A percentile compares a stretch with the other conserved stretches of the same genome.
phyloP scores from a whole-genome alignment of 2,888 invertebrate genomes.

The Protodeltote pygarga region DNA sequence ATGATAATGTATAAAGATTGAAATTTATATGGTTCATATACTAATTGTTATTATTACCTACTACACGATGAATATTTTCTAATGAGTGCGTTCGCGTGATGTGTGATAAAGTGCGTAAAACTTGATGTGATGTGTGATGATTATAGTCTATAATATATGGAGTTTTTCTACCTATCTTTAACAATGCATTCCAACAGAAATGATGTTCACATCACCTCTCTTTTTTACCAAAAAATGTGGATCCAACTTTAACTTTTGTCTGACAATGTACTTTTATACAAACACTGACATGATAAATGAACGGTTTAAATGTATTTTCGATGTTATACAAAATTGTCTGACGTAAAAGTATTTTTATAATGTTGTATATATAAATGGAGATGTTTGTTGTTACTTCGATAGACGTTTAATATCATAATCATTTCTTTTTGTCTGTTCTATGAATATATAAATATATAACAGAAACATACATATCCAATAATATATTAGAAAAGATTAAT shows the following conservation, averaged over 20 bases:
- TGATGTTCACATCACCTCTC: slow-evolving; percentile 24
- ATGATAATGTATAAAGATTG: slow-evolving; percentile 35
- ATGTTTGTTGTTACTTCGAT: slow-evolving; percentile 57
- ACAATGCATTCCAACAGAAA: slow-evolving; percentile 29
- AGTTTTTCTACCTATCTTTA: slow-evolving; percentile 28
- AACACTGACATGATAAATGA: slow-evolving; percentile 49
- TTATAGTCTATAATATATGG: slow-evolving; percentile 10
- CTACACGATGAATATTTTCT: slow-evolving; percentile 38
- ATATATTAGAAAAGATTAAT: too few species aligned
- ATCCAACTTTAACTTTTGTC: slow-evolving; percentile 17
- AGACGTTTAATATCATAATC: slow-evolving; percentile 29
- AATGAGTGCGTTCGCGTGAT: slow-evolving; percentile 23
- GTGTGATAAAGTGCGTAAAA: slow-evolving; percentile 21
- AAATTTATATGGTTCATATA: slow-evolving; percentile 51
- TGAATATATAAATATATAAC: slow-evolving; percentile 12
- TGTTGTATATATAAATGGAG: slow-evolving; percentile 59
- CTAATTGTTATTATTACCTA: slow-evolving; percentile 48
- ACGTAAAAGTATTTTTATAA: slow-evolving; percentile 80
- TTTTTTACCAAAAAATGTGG: slow-evolving; percentile 27
- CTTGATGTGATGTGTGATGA: slow-evolving; percentile 18
- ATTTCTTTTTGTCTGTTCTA: slow-evolving; percentile 39
- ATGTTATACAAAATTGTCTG: slow-evolving; percentile 78
- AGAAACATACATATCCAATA: slow-evolving; percentile 25
- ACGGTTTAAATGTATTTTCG: slow-evolving; percentile 73
- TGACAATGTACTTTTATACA: slow-evolving; percentile 59